phyloP scores from a whole-genome alignment of 1,140 invertebrate species.

The Drosophila biarmipes region DNA sequence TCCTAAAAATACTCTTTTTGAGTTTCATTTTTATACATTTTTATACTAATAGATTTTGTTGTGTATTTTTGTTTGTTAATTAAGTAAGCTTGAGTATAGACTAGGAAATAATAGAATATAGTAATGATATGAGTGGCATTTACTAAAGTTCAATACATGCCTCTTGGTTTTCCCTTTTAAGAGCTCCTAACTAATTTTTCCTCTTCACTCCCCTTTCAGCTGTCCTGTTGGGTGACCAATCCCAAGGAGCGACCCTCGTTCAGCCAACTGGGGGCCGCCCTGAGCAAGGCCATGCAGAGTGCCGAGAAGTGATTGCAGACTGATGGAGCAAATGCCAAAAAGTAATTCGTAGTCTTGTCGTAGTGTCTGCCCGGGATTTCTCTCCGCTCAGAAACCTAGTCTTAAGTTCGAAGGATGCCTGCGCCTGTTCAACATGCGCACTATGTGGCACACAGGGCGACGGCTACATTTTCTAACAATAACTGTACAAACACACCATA shows the following conservation, averaged over 20 bases:
- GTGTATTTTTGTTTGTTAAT: too few species aligned
- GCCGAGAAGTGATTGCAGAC: conserved; percentile 62
- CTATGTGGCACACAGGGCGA: conserved; percentile 37
- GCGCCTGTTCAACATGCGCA: conserved; percentile 68
- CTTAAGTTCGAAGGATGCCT: conserved; percentile 33
- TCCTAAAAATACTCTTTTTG: too few species aligned
- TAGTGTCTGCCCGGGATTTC: conserved; percentile 22
- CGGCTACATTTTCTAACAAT: conserved; percentile 49
- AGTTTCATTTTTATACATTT: too few species aligned
- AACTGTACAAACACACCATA: conserved; percentile 49
- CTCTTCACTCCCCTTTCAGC: conserved; percentile 14
- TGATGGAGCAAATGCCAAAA: conserved; percentile 47
- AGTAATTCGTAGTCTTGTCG: conserved; percentile 43
- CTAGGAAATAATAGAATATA: too few species aligned
- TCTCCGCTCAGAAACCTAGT: conserved; percentile 25
- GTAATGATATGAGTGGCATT: too few species aligned
- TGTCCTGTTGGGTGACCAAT: conserved; percentile 87
- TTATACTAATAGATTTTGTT: too few species aligned
- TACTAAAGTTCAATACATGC: not conserved
- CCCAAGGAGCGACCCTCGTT: conserved; percentile 88
- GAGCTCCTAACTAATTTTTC: not conserved
- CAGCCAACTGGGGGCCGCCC: conserved; percentile 76
- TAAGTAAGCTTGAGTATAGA: too few species aligned
- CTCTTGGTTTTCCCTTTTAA: not conserved
- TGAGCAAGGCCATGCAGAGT: conserved; percentile 82